phyloP scores from a whole-genome alignment of 1,140 invertebrate species.

The Drosophila baimaii region DNA sequence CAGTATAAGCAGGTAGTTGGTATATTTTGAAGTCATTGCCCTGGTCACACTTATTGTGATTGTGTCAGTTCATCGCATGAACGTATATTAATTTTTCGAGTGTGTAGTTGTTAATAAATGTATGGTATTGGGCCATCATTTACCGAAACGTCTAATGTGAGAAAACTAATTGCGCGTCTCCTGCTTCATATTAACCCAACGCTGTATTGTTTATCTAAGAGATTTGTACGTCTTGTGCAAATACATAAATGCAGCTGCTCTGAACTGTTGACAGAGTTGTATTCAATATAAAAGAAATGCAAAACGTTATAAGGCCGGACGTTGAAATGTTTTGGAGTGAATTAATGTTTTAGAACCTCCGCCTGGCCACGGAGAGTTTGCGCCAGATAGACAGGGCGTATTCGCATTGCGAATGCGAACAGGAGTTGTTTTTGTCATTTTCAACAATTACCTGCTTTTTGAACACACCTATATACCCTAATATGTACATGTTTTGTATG shows the following conservation, averaged over 20 bases:
- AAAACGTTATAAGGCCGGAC: constrained; percentile 15
- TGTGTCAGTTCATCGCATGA: constrained; percentile 14
- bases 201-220: not conserved
- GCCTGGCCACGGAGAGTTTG: not conserved
- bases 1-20: not conserved
- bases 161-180: constrained; percentile 6
- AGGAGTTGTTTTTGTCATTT: constrained; percentile 8
- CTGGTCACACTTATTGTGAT: constrained; percentile 8
- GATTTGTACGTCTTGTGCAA: not conserved
- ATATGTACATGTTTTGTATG: constrained; percentile 15
- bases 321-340: constrained; percentile 5
- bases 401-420: not conserved
- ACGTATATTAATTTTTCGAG: constrained; percentile 12
- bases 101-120: constrained; percentile 20
- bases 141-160: constrained; percentile 14
- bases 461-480: constrained; percentile 22
- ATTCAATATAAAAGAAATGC: constrained; percentile 4
- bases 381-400: not conserved
- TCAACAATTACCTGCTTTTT: not conserved
- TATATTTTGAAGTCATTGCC: not conserved
- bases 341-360: constrained; percentile 4
- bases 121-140: constrained; percentile 13
- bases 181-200: not conserved
- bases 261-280: constrained; percentile 21
- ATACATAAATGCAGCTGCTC: constrained; percentile 1